Base-by-base conservation (phyloP, 1,140 invertebrate genomes). In the Saccostrea cuccullata region DNA sequence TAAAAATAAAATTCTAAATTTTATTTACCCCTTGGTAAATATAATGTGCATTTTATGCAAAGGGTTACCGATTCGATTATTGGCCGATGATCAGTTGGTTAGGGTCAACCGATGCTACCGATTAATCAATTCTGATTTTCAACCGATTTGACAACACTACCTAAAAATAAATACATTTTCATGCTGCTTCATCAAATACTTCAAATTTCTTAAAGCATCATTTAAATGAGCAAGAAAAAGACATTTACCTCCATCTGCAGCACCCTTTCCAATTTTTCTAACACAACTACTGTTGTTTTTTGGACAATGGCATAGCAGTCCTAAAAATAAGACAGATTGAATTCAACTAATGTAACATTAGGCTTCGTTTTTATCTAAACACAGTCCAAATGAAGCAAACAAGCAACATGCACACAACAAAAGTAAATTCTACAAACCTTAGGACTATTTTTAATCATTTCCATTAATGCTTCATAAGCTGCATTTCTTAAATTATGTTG, bases 391-490 rank as follows among this genome's bases (percentile, higher is more conserved):
- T 0, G 17, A 23, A 47, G 40, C 73, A 23, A 30, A 17, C 20
- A 9, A 36, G 73, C 73, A 36, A 0, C 40, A 8, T 36, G 30
- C 30, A 36, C 2, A 2, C 30, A 23, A 20, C 17, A 64, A 64
- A 64, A 20, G 58, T 56, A 3, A 2, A 55, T 20, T n/a, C 20
- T 17, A 36, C 23, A 15, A 90, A 95, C 94, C 92, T 97, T 97
- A 0, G 99, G 98, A 73, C 98, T 99, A 94, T 99, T 99, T 95
- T 99, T 99, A n/a, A 99, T 98, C 97, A 99, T 97, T 95, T 99
- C 99, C 98, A 99, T 99, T 0, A 99, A 95, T 1, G 99, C 98
- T 95, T 99, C 99, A 94, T 99, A 99, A 2, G 99, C 99, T 84
- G 99, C 98, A 82, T 98, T 98, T 92, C 99, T 96, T 82, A 99